Conservation (phyloP, 2,113 vertebrate species). For the Halichoerus grypus region DNA sequence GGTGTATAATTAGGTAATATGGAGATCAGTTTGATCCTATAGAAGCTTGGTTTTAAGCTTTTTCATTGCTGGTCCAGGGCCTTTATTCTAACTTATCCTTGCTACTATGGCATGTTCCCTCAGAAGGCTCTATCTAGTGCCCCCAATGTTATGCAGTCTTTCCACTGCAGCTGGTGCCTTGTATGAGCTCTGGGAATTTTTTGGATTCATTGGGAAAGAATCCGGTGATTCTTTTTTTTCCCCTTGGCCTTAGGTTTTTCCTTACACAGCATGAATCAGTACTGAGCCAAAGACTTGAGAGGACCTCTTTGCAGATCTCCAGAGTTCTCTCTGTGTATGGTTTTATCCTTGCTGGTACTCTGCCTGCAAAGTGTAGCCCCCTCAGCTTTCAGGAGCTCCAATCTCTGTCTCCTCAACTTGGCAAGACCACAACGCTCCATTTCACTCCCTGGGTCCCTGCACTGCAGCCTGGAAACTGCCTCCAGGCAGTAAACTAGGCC, state of each 20-base stretch:
- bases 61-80: neutral
- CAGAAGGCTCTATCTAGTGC: neutral
- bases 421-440: neutral
- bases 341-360: neutral
- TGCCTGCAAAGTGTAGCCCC: neutral
- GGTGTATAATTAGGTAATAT: neutral
- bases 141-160: neutral
- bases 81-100: neutral
- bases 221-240: neutral
- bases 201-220: neutral
- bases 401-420: neutral
- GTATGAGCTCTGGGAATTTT: neutral
- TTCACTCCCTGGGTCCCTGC: neutral
- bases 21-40: neutral
- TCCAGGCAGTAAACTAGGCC: neutral
- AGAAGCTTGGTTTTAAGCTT: slow-evolving; percentile 2
- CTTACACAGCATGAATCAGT: neutral
- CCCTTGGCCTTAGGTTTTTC: neutral
- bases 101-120: neutral
- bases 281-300: neutral
- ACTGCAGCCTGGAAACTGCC: neutral
- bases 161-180: neutral
- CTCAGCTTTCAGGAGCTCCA: neutral
- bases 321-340: neutral
- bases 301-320: neutral